Percentiles rank a stretch among this genome's conserved stretches.
phyloP scores from a whole-genome alignment of 2,113 vertebrate species.

The Sporophila hypoxantha region DNA sequence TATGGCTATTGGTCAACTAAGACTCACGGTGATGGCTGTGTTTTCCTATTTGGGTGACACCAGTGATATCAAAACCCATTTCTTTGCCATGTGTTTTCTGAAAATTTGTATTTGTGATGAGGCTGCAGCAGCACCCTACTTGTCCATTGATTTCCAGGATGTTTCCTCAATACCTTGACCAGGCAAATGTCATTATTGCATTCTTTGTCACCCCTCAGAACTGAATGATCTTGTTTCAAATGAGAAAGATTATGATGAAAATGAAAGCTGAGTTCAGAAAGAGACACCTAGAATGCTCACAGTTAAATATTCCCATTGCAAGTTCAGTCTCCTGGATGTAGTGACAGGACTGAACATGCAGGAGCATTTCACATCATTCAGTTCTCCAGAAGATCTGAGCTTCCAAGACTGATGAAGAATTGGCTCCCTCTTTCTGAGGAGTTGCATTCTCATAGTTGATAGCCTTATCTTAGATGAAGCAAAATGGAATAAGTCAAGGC shows the following conservation, averaged over 20 bases:
- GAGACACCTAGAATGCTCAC: background rate
- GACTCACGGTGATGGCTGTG: background rate
- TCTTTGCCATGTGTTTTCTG: background rate
- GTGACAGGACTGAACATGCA: background rate
- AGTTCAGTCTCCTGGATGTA: background rate
- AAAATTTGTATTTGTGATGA: background rate
- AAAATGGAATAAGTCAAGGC: background rate
- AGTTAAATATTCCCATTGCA: background rate
- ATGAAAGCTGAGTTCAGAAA: background rate
- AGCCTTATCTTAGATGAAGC: background rate
- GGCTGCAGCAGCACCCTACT: background rate
- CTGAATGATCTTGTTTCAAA: background rate
- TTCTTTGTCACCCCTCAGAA: background rate
- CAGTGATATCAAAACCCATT: background rate
- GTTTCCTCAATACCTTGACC: background rate
- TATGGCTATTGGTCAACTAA: background rate
- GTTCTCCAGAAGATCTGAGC: background rate
- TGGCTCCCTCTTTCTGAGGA: background rate
- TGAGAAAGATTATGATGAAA: background rate
- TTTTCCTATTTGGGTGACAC: background rate
- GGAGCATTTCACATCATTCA: background rate
- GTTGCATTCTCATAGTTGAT: background rate
- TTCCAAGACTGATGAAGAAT: background rate
- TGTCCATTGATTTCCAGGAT: background rate
- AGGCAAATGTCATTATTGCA: background rate